Evolutionary conservation across 1,140 invertebrate species (phyloP).

Genomic region (Drosophila hydei): DNA sequence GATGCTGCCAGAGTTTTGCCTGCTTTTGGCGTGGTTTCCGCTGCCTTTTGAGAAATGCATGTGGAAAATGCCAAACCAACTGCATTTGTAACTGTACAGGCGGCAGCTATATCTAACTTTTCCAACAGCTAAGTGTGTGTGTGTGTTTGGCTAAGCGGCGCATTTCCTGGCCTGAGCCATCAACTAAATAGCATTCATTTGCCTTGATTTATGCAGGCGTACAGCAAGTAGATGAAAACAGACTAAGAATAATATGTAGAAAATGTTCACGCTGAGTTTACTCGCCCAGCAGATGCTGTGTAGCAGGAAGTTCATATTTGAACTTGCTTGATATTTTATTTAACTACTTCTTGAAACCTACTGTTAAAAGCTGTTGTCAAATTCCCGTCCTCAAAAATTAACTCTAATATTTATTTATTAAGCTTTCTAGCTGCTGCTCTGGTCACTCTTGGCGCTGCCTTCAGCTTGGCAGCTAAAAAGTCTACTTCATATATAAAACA

Average conservation of each 20-base stretch:
- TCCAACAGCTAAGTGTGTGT: constrained; percentile 17
- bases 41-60: constrained; percentile 77
- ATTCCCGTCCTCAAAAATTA: too few species aligned
- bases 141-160: constrained; percentile 69
- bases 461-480: too few species aligned
- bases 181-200: constrained; percentile 83
- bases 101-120: constrained; percentile 41
- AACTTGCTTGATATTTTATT: too few species aligned
- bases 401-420: too few species aligned
- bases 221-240: constrained; percentile 48
- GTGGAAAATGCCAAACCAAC: constrained; percentile 73
- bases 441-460: too few species aligned
- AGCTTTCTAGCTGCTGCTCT: too few species aligned
- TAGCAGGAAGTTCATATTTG: background rate
- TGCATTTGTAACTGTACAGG: constrained; percentile 69
- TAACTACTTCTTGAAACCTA: too few species aligned
- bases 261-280: background rate
- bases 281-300: constrained; percentile 10
- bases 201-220: constrained; percentile 77
- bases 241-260: constrained; percentile 15
- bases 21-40: constrained; percentile 76
- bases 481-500: too few species aligned
- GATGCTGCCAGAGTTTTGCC: constrained; percentile 54
- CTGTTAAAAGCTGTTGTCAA: too few species aligned
- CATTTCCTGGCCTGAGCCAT: constrained; percentile 77